These are phyloP conservation scores for Linepithema humile DNA, from an alignment of 1,140 invertebrate species.

Conservation along the genomic window DNA sequence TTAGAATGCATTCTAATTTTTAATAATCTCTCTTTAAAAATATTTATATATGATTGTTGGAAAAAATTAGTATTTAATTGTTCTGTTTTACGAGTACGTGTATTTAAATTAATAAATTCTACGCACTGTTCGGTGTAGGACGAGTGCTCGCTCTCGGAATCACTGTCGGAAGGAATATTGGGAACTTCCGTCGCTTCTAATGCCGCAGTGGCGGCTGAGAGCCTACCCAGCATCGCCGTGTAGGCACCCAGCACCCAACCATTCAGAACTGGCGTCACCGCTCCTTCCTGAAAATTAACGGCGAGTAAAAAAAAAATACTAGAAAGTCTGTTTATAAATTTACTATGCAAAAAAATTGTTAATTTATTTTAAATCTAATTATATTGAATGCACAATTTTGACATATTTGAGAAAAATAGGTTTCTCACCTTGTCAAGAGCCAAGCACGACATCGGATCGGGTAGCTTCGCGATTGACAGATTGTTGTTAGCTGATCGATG, in stretches of 20 bases:
- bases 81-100: no score
- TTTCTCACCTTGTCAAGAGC: slow-evolving; percentile 82
- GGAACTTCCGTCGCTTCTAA: slow-evolving; percentile 79
- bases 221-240: slow-evolving; percentile 82
- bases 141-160: slow-evolving; percentile 81
- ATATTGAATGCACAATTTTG: no score
- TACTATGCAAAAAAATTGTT: not conserved
- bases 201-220: slow-evolving; percentile 82
- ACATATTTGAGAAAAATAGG: not conserved
- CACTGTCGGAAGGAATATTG: slow-evolving; percentile 80
- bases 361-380: no score
- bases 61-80: no score
- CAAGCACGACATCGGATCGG: slow-evolving; percentile 78
- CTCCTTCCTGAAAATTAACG: slow-evolving; percentile 74
- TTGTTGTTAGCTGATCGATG: slow-evolving; percentile 79
- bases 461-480: slow-evolving; percentile 75
- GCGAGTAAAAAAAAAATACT: not conserved
- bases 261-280: slow-evolving; percentile 79
- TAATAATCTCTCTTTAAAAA: no score
- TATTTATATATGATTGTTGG: no score
- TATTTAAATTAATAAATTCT: no score
- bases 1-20: no score
- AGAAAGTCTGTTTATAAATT: not conserved
- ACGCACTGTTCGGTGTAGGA: slow-evolving; percentile 79
- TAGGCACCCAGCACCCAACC: slow-evolving; percentile 82